Percentiles rank a stretch among this genome's conserved stretches.
Evolutionary conservation across 1,140 invertebrate genomes (phyloP).

Genomic region (Idris sp.): DNA sequence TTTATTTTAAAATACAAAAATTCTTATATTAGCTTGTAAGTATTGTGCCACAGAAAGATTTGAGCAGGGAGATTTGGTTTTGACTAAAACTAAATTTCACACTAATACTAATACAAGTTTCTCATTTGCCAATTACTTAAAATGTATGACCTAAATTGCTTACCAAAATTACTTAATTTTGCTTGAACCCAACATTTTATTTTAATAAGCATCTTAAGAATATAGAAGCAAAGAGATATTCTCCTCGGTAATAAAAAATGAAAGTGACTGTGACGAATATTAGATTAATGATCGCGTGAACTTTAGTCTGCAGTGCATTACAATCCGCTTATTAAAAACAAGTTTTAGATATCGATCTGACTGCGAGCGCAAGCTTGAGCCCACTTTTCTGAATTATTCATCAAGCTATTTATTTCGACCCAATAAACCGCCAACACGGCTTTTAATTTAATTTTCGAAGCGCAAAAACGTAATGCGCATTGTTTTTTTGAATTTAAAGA

Average conservation of each 20-base stretch:
- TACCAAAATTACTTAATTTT: constrained; percentile 15
- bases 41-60: too few species aligned
- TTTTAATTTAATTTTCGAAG: too few species aligned
- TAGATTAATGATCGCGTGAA: constrained; percentile 52
- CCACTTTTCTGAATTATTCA: constrained; percentile 53
- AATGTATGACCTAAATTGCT: too few species aligned
- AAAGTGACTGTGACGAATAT: constrained; percentile 43
- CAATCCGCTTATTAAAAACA: constrained; percentile 57
- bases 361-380: constrained; percentile 42
- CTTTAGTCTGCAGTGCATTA: constrained; percentile 44
- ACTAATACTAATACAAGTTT: too few species aligned
- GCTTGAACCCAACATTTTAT: constrained; percentile 1
- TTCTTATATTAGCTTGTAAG: too few species aligned
- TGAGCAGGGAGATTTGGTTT: too few species aligned
- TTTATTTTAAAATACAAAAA: too few species aligned
- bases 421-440: neutral
- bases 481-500: too few species aligned
- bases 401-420: neutral
- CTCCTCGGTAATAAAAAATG: constrained; percentile 8
- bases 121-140: too few species aligned
- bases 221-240: constrained; percentile 23
- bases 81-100: too few species aligned
- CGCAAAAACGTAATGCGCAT: too few species aligned
- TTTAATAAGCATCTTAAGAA: constrained; percentile 28
- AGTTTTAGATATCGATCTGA: constrained; percentile 61